A percentile compares a stretch with the other conserved stretches of the same genome.
phyloP scores from a whole-genome alignment of 2,113 vertebrate species.

The Crotalus viridis region DNA sequence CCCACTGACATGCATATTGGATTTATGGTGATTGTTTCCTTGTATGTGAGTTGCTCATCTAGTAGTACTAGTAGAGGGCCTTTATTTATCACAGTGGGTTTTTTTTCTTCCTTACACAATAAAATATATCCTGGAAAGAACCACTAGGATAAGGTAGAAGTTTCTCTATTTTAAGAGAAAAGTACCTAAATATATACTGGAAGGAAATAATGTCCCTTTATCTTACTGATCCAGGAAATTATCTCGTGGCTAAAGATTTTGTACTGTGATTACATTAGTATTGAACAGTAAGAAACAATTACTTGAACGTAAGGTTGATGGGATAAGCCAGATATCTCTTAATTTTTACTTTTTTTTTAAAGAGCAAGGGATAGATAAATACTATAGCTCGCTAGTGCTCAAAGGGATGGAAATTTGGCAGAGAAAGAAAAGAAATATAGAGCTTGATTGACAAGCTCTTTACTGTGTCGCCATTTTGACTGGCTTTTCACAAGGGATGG shows the following conservation, averaged over 20 bases:
- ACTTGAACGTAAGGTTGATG: not conserved
- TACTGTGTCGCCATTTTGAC: not conserved
- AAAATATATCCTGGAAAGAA: not conserved
- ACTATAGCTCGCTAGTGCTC: not conserved
- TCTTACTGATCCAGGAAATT: not conserved
- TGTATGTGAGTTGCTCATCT: not conserved
- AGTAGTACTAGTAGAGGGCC: not conserved
- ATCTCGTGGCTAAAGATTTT: not conserved
- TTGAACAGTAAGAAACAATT: not conserved
- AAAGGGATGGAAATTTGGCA: not conserved
- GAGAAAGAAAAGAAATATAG: not conserved
- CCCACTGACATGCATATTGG: not conserved
- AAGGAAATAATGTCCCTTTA: not conserved
- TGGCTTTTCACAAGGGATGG: not conserved
- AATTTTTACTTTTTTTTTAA: not conserved
- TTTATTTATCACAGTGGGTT: not conserved
- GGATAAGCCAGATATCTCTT: not conserved
- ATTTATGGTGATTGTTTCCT: not conserved
- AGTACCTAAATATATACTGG: not conserved
- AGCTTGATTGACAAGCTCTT: not conserved
- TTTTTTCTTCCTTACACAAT: not conserved
- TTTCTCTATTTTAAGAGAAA: not conserved
- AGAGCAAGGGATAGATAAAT: not conserved
- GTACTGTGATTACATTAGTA: too few relatives aligned
- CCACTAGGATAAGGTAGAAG: not conserved